phyloP scores from a whole-genome alignment of 2,113 vertebrate genomes.

The Bubo blakistoni region DNA sequence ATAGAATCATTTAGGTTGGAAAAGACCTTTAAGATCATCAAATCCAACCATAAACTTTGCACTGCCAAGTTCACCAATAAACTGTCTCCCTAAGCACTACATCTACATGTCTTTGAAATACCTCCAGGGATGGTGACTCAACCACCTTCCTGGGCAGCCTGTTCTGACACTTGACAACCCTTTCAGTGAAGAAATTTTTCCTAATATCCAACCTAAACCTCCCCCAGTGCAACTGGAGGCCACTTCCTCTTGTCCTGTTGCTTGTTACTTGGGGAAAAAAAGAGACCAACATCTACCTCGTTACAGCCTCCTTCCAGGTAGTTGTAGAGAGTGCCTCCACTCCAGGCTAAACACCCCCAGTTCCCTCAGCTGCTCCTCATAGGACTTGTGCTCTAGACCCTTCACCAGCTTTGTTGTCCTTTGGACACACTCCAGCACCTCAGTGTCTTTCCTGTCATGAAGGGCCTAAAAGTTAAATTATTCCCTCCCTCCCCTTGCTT shows the following conservation, averaged over 20 bases:
- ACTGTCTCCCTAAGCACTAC: neutral
- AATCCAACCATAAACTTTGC: neutral
- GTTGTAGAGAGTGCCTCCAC: too few species aligned
- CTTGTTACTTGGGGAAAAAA: neutral
- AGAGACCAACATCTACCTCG: neutral
- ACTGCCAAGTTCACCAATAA: neutral
- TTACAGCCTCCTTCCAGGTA: too few species aligned
- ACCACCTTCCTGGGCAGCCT: neutral
- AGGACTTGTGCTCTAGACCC: neutral
- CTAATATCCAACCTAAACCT: neutral
- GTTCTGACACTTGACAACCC: neutral
- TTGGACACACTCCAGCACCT: neutral
- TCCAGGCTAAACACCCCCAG: neutral
- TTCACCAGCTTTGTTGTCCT: neutral
- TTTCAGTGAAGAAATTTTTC: neutral
- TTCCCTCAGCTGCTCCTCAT: too few species aligned
- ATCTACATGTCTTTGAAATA: fast-evolving
- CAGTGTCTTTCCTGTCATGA: neutral
- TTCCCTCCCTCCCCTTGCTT: neutral
- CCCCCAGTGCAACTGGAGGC: neutral
- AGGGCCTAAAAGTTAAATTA: neutral
- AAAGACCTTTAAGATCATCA: neutral
- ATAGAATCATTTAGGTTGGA: neutral
- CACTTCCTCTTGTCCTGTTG: fast-evolving
- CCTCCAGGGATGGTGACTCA: neutral